Conservation (phyloP, 1,140 invertebrate species). For the Hyles vespertilio region DNA sequence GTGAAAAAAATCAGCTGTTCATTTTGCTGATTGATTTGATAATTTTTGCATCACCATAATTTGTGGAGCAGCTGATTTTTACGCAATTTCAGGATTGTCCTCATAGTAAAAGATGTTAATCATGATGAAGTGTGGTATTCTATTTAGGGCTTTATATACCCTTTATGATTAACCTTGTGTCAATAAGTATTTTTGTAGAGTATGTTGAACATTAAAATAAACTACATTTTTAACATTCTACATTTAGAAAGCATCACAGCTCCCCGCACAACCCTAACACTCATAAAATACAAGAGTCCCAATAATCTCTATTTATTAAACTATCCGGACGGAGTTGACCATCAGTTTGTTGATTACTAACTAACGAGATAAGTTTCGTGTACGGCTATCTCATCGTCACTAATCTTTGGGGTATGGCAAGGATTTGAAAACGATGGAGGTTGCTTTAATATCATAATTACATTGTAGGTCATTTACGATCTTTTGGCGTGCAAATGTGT, state of each 20-base stretch:
- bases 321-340: slow-evolving; percentile 17
- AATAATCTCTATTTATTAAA: slow-evolving; percentile 40
- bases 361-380: slow-evolving; percentile 43
- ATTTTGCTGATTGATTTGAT: no score
- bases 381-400: slow-evolving; percentile 24
- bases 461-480: no score
- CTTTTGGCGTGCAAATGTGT: no score
- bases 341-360: slow-evolving; percentile 32
- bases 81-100: no score
- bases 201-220: background rate
- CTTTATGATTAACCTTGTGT: no score
- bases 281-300: slow-evolving; percentile 23
- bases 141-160: no score
- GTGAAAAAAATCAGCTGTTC: no score
- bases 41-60: no score
- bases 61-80: no score
- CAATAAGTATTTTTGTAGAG: background rate
- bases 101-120: no score
- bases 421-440: slow-evolving; percentile 16
- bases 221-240: background rate
- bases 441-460: no score
- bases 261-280: background rate
- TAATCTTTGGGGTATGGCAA: slow-evolving; percentile 16
- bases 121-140: no score
- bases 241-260: background rate